Base-by-base conservation (phyloP, 92 coral and sea anemone species). In the Parazoanthus atlanticus region DNA sequence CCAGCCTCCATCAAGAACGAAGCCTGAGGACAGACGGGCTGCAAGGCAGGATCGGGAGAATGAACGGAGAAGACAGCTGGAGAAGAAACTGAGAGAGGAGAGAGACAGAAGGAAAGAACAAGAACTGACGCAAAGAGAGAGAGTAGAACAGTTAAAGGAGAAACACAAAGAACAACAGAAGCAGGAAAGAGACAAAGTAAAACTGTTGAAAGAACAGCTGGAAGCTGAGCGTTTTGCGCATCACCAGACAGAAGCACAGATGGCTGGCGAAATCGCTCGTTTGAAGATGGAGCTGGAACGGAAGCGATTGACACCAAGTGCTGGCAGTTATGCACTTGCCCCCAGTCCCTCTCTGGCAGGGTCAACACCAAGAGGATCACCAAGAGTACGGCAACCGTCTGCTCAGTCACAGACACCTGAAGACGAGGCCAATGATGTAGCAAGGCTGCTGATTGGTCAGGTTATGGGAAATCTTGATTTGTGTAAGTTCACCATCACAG, bases 21-120 rank as follows among this genome's bases (percentile, higher is more conserved):
- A 93, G 46, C 94, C 95, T 26, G 94, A 92, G 46, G 96, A 95
- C 81, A 89, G 94, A 72, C 91, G 91, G 36, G 93, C 88, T 80
- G 93, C 98, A 72, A 91, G 98, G 31, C 94, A 95, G 58, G 93
- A 89, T 28, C 89, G 96, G 90, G 98, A 95, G 66, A 88, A 86
- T 85, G 91, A 91, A 73, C 84, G 92, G 15, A 77, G 90, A 54
- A 81, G 96, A 71, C 89, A 78, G 2, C 86, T 81, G 32, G 83
- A 85, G 78, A 91, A 87, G 61, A 91, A 92, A 34, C 88, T 89
- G 33, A 86, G 40, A 81, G 84, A 81, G 85, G 88, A 56, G 82
- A 88, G 76, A 41, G 79, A 84, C 26, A 64, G 47, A 28, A 73
- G 77, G 73, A 81, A 52, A 82, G 76, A 34, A 11, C 67, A 10